These are phyloP conservation scores for Eristalis intricaria DNA, from an alignment of 2,888 invertebrate species.

Conservation along the genomic window DNA sequence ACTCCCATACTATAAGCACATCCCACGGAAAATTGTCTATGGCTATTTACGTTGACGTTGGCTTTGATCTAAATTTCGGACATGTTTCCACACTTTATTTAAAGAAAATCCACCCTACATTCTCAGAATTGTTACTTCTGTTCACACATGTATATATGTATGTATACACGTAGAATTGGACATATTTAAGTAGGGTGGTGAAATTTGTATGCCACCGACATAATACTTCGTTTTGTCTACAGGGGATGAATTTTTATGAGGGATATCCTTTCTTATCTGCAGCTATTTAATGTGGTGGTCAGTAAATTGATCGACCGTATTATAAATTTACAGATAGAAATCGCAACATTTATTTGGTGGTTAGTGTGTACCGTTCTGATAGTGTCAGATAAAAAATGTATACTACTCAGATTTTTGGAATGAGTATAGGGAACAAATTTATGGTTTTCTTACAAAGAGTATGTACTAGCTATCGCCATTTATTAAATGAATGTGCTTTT, in stretches of 20 bases:
- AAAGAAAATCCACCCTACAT: slow-evolving; percentile 55
- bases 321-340: slow-evolving; percentile 68
- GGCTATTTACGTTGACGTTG: slow-evolving; percentile 38
- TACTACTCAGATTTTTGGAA: slow-evolving; percentile 47
- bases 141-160: neutral
- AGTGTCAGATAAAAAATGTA: slow-evolving; percentile 46
- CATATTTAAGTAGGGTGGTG: slow-evolving; percentile 43
- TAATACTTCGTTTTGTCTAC: slow-evolving; percentile 65
- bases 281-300: slow-evolving; percentile 75
- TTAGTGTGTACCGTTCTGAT: slow-evolving; percentile 30
- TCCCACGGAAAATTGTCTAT: slow-evolving; percentile 45
- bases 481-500: no score
- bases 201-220: slow-evolving; percentile 71
- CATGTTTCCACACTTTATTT: slow-evolving; percentile 57
- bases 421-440: neutral
- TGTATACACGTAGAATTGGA: neutral
- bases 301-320: slow-evolving; percentile 74
- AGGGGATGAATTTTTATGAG: slow-evolving; percentile 76
- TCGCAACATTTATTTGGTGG: slow-evolving; percentile 69
- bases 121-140: slow-evolving; percentile 2
- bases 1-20: slow-evolving; percentile 36
- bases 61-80: slow-evolving; percentile 53
- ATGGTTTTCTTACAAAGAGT: neutral
- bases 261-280: slow-evolving; percentile 75
- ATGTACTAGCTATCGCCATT: neutral